phyloP scores from a whole-genome alignment of 1,140 invertebrate species.

The Halyomorpha halys region DNA sequence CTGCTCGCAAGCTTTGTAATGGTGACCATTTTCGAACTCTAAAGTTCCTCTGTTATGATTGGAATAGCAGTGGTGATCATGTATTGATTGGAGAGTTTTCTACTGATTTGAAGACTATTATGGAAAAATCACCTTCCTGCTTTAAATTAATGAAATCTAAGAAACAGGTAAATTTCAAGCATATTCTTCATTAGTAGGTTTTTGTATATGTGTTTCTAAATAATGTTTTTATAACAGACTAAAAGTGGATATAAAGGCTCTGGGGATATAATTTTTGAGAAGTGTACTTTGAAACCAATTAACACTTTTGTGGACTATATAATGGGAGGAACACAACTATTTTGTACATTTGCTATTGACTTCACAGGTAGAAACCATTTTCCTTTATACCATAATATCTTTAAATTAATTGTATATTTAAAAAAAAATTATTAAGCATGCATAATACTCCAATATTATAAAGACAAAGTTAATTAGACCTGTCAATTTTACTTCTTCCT shows the following conservation, averaged over 20 bases:
- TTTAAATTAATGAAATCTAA: slow-evolving; percentile 28
- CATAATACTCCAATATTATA: no score
- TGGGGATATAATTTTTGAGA: slow-evolving; percentile 34
- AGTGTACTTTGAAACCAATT: slow-evolving; percentile 35
- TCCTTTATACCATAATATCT: background rate
- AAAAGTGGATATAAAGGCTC: slow-evolving; percentile 36
- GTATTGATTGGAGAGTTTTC: slow-evolving; percentile 39
- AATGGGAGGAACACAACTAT: slow-evolving; percentile 43
- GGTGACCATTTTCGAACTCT: slow-evolving; percentile 46
- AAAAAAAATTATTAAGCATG: no score
- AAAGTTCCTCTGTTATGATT: slow-evolving; percentile 37
- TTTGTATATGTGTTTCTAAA: slow-evolving; percentile 31
- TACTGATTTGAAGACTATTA: slow-evolving; percentile 28
- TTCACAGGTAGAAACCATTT: slow-evolving; percentile 38
- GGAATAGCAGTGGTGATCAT: slow-evolving; percentile 37
- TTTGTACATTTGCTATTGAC: slow-evolving; percentile 49
- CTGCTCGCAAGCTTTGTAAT: slow-evolving; percentile 45
- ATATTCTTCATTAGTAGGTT: background rate
- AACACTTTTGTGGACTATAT: slow-evolving; percentile 50
- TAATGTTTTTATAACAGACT: slow-evolving; percentile 31
- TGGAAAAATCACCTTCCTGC: slow-evolving; percentile 17
- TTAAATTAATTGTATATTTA: no score
- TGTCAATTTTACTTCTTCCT: no score
- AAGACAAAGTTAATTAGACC: no score
- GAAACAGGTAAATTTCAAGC: background rate